A percentile compares a stretch with the other conserved stretches of the same genome.
Conservation (phyloP, 1,140 invertebrate genomes). For the Euwallacea similis region DNA sequence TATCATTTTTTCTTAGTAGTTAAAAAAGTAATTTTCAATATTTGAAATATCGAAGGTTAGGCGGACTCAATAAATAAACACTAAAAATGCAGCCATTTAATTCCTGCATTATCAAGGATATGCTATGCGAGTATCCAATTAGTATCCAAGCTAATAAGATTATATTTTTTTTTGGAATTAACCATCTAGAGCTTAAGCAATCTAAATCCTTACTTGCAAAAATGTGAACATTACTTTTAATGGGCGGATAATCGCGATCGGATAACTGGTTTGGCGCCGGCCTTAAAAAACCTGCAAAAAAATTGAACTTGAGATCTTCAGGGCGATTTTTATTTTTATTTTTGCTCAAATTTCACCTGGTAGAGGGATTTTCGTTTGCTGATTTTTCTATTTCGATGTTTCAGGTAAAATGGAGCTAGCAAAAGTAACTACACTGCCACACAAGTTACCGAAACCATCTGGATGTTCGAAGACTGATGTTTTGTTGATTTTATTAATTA, state of each 20-base stretch:
- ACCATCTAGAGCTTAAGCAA: not conserved
- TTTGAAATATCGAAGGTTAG: slow-evolving; percentile 9
- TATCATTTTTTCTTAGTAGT: not conserved
- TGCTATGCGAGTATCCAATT: slow-evolving; percentile 2
- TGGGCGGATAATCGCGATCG: no score
- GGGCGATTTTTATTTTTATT: not conserved
- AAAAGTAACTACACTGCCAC: slow-evolving; percentile 49
- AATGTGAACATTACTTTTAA: not conserved
- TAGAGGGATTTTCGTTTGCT: not conserved
- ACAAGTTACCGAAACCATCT: slow-evolving; percentile 51
- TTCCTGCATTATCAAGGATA: slow-evolving; percentile 15
- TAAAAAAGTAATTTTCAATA: not conserved
- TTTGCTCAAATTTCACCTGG: no score
- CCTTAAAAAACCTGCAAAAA: not conserved
- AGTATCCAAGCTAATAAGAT: not conserved
- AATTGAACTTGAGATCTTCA: not conserved
- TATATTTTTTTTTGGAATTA: not conserved
- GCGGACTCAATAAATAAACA: slow-evolving; percentile 9
- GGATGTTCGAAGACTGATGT: slow-evolving; percentile 54
- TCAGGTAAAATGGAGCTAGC: slow-evolving; percentile 42
- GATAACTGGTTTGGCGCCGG: not conserved
- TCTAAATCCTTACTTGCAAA: slow-evolving; percentile 2
- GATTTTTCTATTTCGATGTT: slow-evolving; percentile 41
- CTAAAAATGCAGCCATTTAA: slow-evolving; percentile 4
- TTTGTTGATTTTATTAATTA: slow-evolving; percentile 54